Evolutionary conservation across 2,888 invertebrate genomes (phyloP), one percentile per base, ranked within the genome.

Genomic region (Acheta domesticus): DNA sequence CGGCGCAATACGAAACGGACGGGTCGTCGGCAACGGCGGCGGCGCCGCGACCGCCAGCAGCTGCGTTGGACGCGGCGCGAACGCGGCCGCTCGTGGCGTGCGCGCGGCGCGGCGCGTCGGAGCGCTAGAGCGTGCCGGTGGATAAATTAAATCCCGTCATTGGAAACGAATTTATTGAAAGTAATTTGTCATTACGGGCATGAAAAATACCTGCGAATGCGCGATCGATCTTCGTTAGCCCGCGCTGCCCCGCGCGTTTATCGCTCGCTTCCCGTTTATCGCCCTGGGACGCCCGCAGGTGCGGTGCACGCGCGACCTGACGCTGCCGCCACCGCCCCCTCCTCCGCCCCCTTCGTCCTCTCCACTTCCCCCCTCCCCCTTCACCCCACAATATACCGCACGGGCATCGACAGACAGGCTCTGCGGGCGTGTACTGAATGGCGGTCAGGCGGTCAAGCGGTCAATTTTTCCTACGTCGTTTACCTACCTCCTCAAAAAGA

Each of bases 121-220:
- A 12, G 62, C n/a, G n/a, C 8, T 19, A 62, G 62, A 19, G 16
- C 62, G n/a, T 12, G 62, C 62, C 62, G 62, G 16, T 19, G 62
- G 62, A 14, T 62, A 62, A 36, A 62, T 62, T 62, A 62, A 62
- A 62, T 62, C 62, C 62, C 62, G 62, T 62, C 62, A 62, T 62
- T 62, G 14, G 62, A 62, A 62, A 62, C 62, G 62, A 62, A 62
- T 62, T 62, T 62, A 62, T 62, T 62, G 62, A 62, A 62, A 62
- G 62, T 62, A 62, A 62, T 62, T 62, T 62, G 62, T 62, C 62
- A 62, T 62, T 62, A 62, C 16, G 62, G n/a, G 62, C 62, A n/a
- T 62, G 62, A 14, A 62, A 62, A 62, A 62, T 62, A 62, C 62
- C 62, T 62, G 62, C 62, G n/a, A 62, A 62, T n/a, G 62, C 62